phyloP scores from a whole-genome alignment of 1,140 invertebrate genomes.

The Trichonephila clavata region DNA sequence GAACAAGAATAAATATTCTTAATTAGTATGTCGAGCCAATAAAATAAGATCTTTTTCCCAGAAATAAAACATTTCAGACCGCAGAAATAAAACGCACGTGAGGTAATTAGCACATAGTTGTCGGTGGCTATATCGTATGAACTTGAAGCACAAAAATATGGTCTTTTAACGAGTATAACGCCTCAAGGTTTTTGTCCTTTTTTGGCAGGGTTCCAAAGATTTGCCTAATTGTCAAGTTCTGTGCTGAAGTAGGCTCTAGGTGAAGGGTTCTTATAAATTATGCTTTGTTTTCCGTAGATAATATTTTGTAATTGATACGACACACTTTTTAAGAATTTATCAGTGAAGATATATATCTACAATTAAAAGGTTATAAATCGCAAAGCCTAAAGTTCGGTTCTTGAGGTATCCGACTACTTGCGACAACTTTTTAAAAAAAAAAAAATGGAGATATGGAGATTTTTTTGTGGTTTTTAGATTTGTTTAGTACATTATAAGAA shows the following conservation, averaged over 20 bases:
- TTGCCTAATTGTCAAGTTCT: neutral
- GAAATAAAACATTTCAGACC: neutral
- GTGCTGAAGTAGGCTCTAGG: neutral
- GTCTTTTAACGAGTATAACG: neutral
- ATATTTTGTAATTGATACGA: too few relatives aligned
- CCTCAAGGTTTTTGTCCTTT: neutral
- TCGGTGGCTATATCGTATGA: neutral
- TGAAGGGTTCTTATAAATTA: neutral
- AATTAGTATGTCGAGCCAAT: neutral
- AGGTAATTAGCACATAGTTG: neutral
- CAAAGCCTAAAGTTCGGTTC: too few relatives aligned
- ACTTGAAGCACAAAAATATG: neutral
- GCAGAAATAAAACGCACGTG: neutral
- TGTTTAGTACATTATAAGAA: too few relatives aligned
- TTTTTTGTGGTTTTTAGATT: too few relatives aligned
- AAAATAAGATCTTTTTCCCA: neutral
- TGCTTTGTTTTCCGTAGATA: neutral
- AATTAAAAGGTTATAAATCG: too few relatives aligned
- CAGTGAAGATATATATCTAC: too few relatives aligned
- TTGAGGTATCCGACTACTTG: too few relatives aligned
- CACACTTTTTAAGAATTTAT: too few relatives aligned
- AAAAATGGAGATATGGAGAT: too few relatives aligned
- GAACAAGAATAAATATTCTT: conserved; percentile 3
- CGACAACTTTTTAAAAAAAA: too few relatives aligned
- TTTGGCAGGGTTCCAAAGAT: neutral